phyloP scores from a whole-genome alignment of 2,888 invertebrate genomes.

The Nomada fucata region DNA sequence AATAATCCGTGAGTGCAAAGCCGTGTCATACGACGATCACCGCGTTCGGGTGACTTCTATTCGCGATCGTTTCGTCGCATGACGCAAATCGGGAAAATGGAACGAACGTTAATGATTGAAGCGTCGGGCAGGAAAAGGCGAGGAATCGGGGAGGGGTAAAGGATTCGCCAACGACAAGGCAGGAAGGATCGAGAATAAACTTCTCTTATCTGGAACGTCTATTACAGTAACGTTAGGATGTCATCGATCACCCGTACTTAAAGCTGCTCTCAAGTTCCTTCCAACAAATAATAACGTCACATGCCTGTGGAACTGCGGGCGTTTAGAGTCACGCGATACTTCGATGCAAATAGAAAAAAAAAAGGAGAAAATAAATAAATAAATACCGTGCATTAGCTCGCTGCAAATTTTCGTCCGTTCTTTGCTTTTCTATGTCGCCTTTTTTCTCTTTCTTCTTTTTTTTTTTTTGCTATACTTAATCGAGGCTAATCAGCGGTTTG shows the following conservation, averaged over 20 bases:
- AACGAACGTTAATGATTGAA: not conserved
- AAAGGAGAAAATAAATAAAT: slow-evolving; percentile 32
- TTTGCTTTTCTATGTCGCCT: not conserved
- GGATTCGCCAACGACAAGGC: not conserved
- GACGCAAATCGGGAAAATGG: not conserved
- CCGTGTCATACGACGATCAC: slow-evolving; percentile 18
- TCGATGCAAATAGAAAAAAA: slow-evolving; percentile 6
- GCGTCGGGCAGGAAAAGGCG: not conserved
- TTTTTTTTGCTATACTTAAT: not conserved
- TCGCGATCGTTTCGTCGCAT: not conserved
- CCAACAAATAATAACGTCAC: not conserved
- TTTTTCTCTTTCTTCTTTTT: no score
- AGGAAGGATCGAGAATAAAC: not conserved
- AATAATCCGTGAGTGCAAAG: slow-evolving; percentile 45
- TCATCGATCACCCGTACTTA: slow-evolving; percentile 22
- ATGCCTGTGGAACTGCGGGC: no score
- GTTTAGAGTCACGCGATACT: slow-evolving; percentile 43
- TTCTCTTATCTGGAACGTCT: not conserved
- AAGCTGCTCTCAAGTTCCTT: not conserved
- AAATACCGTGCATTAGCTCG: slow-evolving; percentile 28
- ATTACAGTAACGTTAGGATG: slow-evolving; percentile 28
- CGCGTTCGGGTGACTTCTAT: not conserved
- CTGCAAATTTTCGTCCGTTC: not conserved
- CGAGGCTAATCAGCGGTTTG: slow-evolving; percentile 31
- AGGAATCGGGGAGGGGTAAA: not conserved